phyloP scores from a whole-genome alignment of 2,113 vertebrate species.

The Leptobrachium leishanense region DNA sequence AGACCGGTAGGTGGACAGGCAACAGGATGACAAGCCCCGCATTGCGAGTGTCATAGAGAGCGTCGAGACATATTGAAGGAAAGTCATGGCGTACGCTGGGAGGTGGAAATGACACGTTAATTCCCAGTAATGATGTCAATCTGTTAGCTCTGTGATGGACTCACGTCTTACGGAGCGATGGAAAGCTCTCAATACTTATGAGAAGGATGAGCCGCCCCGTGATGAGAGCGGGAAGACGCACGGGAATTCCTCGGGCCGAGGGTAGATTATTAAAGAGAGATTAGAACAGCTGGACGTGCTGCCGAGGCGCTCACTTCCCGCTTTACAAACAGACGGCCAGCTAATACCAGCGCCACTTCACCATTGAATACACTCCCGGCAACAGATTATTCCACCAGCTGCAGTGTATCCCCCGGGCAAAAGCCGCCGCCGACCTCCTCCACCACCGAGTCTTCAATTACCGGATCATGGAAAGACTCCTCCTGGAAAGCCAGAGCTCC shows the following conservation, averaged over 20 bases:
- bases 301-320: slow-evolving; percentile 84
- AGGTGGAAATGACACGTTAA: slow-evolving; percentile 27
- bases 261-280: slow-evolving; percentile 92
- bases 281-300: slow-evolving; percentile 97
- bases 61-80: too few species aligned
- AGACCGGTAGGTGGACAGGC: too few species aligned
- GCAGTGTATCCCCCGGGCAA: slow-evolving; percentile 85
- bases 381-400: slow-evolving; percentile 90
- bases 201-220: slow-evolving; percentile 55
- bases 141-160: slow-evolving; percentile 38
- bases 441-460: slow-evolving; percentile 74
- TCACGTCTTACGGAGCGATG: slow-evolving; percentile 34
- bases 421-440: slow-evolving; percentile 77
- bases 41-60: too few species aligned
- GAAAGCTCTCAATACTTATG: slow-evolving; percentile 51
- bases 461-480: slow-evolving; percentile 78
- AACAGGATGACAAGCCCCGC: too few species aligned
- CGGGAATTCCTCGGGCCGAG: slow-evolving; percentile 77
- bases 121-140: slow-evolving; percentile 47
- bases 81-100: neutral
- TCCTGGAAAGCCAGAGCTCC: slow-evolving; percentile 57
- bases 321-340: slow-evolving; percentile 86
- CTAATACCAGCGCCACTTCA: slow-evolving; percentile 96
- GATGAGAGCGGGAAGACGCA: slow-evolving; percentile 63
- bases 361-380: slow-evolving; percentile 92